These are phyloP conservation scores for Rhynchotus rufescens DNA, from an alignment of 2,797 vertebrate species.

Conservation along the genomic window DNA sequence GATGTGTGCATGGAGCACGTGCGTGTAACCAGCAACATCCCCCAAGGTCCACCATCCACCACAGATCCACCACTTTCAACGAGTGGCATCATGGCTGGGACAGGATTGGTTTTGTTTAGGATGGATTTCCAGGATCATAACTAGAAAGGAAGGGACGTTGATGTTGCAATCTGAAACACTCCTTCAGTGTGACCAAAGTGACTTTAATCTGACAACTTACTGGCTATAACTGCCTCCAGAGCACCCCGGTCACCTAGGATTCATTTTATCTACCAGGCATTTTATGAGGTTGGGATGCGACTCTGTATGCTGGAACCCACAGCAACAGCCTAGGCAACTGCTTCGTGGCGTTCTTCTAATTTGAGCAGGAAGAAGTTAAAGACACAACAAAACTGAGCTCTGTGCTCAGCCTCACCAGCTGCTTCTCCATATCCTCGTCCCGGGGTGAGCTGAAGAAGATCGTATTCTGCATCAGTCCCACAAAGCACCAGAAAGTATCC, in stretches of 20 bases:
- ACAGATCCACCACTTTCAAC: background rate
- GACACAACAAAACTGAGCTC: background rate
- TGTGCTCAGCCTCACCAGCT: slow-evolving; percentile 87
- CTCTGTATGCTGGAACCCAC: background rate
- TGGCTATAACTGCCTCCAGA: background rate
- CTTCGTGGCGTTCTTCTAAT: background rate
- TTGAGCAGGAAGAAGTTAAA: background rate
- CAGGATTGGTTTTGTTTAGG: background rate
- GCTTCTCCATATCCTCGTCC: slow-evolving; percentile 98
- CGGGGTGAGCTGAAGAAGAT: slow-evolving; percentile 97
- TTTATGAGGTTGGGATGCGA: background rate
- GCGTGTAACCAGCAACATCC: background rate
- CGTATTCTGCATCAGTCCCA: slow-evolving; percentile 98
- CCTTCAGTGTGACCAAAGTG: background rate
- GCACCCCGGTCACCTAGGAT: background rate
- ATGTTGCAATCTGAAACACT: background rate
- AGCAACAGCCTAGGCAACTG: background rate
- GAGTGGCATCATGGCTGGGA: background rate
- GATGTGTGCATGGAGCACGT: background rate
- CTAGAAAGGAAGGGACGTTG: background rate
- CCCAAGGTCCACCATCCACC: background rate
- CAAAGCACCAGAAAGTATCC: slow-evolving; percentile 99
- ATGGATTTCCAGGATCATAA: background rate
- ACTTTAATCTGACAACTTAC: background rate
- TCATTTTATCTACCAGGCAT: background rate